Conservation (phyloP, 2,797 vertebrate species). For the Aeoliscus strigatus region DNA sequence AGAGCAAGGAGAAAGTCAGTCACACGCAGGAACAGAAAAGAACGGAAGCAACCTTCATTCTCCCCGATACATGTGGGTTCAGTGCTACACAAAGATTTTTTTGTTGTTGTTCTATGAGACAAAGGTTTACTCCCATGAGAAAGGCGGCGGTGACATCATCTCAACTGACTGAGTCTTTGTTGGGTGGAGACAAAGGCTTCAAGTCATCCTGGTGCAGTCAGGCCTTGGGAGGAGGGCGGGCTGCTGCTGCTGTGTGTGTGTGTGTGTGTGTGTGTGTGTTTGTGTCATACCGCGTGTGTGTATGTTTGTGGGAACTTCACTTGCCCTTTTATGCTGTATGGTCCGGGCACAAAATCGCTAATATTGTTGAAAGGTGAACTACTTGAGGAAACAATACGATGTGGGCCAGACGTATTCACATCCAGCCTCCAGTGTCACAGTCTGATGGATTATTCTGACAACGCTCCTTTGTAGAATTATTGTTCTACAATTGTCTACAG, state of each 20-base stretch:
- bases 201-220: constrained; percentile 73
- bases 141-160: constrained; percentile 80
- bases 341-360: constrained; percentile 46
- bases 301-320: constrained; percentile 56
- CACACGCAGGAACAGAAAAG: constrained; percentile 72
- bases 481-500: not conserved
- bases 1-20: constrained; percentile 55
- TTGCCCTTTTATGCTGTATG: constrained; percentile 48
- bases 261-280: constrained; percentile 30
- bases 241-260: constrained; percentile 23
- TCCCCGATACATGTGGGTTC: constrained; percentile 69
- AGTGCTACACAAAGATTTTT: constrained; percentile 80
- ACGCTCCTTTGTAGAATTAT: constrained; percentile 11
- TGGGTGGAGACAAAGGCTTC: constrained; percentile 71
- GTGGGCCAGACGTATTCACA: constrained; percentile 40
- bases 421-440: constrained; percentile 7
- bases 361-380: constrained; percentile 60
- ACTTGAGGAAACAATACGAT: constrained; percentile 26
- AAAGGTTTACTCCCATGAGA: constrained; percentile 82
- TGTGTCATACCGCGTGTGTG: constrained; percentile 32
- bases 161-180: constrained; percentile 82
- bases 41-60: constrained; percentile 68
- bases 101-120: constrained; percentile 79
- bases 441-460: constrained; percentile 26
- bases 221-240: constrained; percentile 20